Base-by-base conservation (phyloP, 2,797 vertebrate genomes). In the Micromesistius poutassou region DNA sequence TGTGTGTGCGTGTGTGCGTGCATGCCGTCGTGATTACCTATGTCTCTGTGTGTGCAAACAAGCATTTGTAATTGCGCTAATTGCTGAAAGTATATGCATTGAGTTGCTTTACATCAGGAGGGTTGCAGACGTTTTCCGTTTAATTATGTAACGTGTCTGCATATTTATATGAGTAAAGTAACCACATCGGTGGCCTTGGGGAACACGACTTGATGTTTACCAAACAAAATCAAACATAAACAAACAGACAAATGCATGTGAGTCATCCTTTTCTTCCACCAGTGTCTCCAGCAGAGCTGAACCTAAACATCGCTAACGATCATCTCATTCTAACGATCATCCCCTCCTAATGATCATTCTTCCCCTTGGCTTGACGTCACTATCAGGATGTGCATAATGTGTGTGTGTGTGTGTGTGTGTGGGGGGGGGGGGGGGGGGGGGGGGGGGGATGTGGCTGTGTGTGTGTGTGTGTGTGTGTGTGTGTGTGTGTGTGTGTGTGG, bases 401-500 rank as follows among this genome's bases (percentile, higher is more conserved):
- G 19, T 55, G 50, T 55, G 50, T 55, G 50, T 55, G 50, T 72
- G 30, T 72, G 30, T 72, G 50, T 55, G 50, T 55, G 50, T 55
- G 50, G 22, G 50, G 5, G 50, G 3, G 50, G 22, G 50, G 22
- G 50, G 5, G 19, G 22, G 50, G 22, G 19, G 22, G 19, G 5
- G 50, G 2, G 46, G 22, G 46, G 22, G 46, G 22, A 3, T 4
- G 46, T 55, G 46, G 22, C 19, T 55, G 28, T 22, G 36, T 55
- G 12, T 31, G n/a, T 77, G 25, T 73, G 71, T 68, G 30, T 68
- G 72, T 55, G 30, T 74, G 66, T 50, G n/a, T 31, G 33, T 38
- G 42, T 75, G 35, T 28, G 31, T 76, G 71, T 78, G 25, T 75
- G 77, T 75, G 76, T 85, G 78, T 81, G 71, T 83, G 77, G 74